Base-by-base conservation (phyloP, 2,113 vertebrate genomes). In the Ranitomeya imitator region DNA sequence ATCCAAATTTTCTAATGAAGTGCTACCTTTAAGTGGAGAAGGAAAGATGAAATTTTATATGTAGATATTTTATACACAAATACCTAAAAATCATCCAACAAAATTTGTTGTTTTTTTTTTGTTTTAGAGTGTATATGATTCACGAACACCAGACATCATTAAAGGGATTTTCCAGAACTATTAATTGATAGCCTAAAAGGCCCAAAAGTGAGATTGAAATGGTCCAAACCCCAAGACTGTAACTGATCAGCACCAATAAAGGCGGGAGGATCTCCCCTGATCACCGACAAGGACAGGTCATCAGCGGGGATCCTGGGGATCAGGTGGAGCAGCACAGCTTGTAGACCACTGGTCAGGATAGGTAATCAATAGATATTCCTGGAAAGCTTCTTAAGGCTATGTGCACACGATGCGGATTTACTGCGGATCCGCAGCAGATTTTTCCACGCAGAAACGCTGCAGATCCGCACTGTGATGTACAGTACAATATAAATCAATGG, bases 21-120 rank as follows among this genome's bases (percentile, higher is more conserved):
- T 3, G 63, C 21, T 67, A 67, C 26, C 69, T 15, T 31, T 37
- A 26, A 13, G 37, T 74, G 14, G 31, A 45, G 3, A 14, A 26
- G 6, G 13, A 7, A 2, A 74, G 8, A 15, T 74, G 14, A 37
- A 19, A 16, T 74, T 74, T 74, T 45, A 74, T 74, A 45, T 74
- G 71, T 74, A 74, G 15, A 74, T 74, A 74, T 74, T 74, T 74
- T 74, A 74, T 74, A 74, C 31, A 74, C 26, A 74, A 37, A 45
- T 18, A 18, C 18, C 31, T 8, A 9, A 12, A 74, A 37, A 74
- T 74, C 15, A 74, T 37, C 15, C 15, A 37, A 73, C 45, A 26
- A 14, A 37, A 18, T 73, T 31, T 31, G 14, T 31, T 31, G 14
- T 71, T 69, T 26, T 12, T 67, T 67, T 67, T 0, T 26, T n/a